Evolutionary conservation across 2,888 invertebrate species (phyloP).

Genomic region (Hypolimnas misippus): DNA sequence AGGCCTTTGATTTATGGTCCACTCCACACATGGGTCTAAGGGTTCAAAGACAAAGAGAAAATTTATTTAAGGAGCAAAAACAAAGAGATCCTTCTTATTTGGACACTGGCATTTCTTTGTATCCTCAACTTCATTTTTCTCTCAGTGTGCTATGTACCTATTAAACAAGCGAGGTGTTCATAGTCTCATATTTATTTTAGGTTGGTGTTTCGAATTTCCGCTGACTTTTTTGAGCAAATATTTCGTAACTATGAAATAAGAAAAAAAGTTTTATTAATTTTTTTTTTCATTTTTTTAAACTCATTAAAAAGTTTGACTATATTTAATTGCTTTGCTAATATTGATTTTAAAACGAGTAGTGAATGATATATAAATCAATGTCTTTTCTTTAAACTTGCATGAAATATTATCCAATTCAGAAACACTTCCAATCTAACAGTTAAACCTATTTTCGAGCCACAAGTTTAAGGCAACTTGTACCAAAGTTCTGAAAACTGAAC

Average conservation of each 20-base stretch:
- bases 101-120: constrained; percentile 54
- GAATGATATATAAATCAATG: constrained; percentile 63
- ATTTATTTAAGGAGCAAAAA: constrained; percentile 67
- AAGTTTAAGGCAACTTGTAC: constrained; percentile 66
- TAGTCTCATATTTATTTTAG: constrained; percentile 29
- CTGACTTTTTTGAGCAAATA: too few relatives aligned
- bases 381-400: constrained; percentile 62
- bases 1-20: constrained; percentile 76
- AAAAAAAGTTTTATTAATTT: too few relatives aligned
- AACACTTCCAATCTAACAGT: constrained; percentile 69
- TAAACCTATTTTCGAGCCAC: constrained; percentile 71
- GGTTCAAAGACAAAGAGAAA: constrained; percentile 74
- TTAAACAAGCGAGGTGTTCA: constrained; percentile 35
- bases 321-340: not conserved
- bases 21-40: constrained; percentile 73
- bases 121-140: constrained; percentile 55
- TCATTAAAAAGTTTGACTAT: not conserved
- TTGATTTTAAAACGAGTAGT: constrained; percentile 1
- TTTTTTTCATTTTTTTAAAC: not conserved
- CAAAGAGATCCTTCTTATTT: constrained; percentile 60
- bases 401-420: constrained; percentile 70
- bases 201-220: constrained; percentile 1
- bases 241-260: too few relatives aligned
- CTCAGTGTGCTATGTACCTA: constrained; percentile 37
- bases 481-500: constrained; percentile 62